Evolutionary conservation across 2,888 invertebrate genomes (phyloP), one percentile per base, ranked within the genome.

Genomic region (Heliconius sara): DNA sequence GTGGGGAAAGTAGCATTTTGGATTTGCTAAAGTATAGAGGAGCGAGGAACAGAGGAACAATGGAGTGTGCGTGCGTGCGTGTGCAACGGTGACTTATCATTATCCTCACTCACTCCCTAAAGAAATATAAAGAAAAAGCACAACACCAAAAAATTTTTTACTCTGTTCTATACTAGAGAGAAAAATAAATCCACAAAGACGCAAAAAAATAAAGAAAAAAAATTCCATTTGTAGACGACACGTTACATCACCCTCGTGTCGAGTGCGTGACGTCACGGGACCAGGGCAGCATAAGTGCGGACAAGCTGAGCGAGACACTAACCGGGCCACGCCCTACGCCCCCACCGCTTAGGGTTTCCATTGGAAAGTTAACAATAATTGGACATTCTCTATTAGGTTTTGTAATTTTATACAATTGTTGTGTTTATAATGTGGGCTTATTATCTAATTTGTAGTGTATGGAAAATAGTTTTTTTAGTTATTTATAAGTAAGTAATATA

Each of bases 271-370:
- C 87, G 86, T 85, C 84, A 86, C 84, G 78, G 84, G 84, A 86
- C 93, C 90, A 93, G 92, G 93, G 85, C 83, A 84, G 72, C 93
- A 93, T 88, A 87, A 87, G 82, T 82, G 85, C 82, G 80, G 72
- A 77, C 80, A 80, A 81, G 83, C 79, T 83, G 83, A 82, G 81
- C 83, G 82, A 84, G 85, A 83, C 84, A 81, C 83, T 82, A 77
- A 79, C 77, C 76, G 67, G 84, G 89, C 87, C 89, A 88, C 91
- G 86, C 84, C 85, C 85, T 83, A 84, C 87, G 88, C 92, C 91
- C 91, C 91, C 88, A 88, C 85, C 85, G 81, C 83, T 83, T 84
- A 81, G 81, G 79, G 83, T 76, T 83, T 77, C 83, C 79, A 83
- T 83, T 83, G 83, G 83, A 80, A 83, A 83, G 79, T 79, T 80